phyloP scores from a whole-genome alignment of 1,140 invertebrate genomes.

The Drosophila sucinea region DNA sequence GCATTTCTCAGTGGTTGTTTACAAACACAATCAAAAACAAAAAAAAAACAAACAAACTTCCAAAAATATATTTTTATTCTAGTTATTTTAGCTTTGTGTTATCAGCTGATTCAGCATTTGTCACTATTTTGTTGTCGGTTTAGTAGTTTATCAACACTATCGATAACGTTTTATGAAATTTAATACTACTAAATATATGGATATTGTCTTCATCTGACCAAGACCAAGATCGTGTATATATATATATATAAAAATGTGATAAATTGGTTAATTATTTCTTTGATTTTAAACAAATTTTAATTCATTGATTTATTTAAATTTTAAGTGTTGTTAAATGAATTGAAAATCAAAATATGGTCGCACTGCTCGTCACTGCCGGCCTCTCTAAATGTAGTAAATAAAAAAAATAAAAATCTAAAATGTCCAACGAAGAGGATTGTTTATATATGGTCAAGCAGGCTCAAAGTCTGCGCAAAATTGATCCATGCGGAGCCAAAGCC shows the following conservation, averaged over 20 bases:
- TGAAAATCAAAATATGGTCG: not conserved
- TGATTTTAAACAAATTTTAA: no score
- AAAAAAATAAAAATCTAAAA: not conserved
- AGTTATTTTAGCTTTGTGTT: not conserved
- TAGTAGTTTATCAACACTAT: not conserved
- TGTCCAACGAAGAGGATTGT: conserved; percentile 58
- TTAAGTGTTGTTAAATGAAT: not conserved
- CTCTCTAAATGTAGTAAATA: not conserved
- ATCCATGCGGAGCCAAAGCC: conserved; percentile 92
- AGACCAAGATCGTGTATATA: no score
- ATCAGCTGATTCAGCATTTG: conserved; percentile 3
- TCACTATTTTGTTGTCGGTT: not conserved
- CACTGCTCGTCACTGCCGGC: not conserved
- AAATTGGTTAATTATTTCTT: no score
- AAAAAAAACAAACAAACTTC: not conserved
- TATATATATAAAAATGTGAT: no score
- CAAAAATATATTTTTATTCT: not conserved
- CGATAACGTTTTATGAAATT: no score
- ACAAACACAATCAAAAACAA: not conserved
- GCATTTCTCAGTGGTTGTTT: not conserved
- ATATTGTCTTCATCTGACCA: no score
- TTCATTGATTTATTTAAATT: not conserved
- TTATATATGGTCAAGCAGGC: conserved; percentile 66
- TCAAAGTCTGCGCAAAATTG: conserved; percentile 80
- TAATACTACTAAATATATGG: no score